Evolutionary conservation across 2,113 vertebrate genomes (phyloP).

Genomic region (Antechinus stuartii): DNA sequence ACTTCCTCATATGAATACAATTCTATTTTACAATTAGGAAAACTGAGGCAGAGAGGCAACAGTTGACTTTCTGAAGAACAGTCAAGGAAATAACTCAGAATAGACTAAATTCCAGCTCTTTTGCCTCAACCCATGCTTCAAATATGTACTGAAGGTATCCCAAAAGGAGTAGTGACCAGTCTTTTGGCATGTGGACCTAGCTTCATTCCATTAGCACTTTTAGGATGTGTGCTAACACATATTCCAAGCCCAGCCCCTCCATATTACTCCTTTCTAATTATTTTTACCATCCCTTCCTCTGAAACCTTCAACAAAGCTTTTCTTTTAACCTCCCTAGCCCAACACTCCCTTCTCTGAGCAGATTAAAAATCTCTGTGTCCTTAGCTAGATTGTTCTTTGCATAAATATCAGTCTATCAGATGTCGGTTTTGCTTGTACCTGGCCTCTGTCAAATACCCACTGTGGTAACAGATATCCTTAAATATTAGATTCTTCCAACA

Average conservation of each 20-base stretch:
- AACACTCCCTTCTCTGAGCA: background rate
- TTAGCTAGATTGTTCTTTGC: background rate
- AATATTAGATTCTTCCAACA: background rate
- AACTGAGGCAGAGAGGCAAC: background rate
- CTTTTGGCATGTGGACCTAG: background rate
- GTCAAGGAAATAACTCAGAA: background rate
- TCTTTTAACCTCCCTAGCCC: background rate
- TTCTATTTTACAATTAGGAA: background rate
- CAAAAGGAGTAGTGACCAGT: background rate
- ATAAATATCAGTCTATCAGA: background rate
- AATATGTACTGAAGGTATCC: background rate
- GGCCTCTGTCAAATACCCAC: background rate
- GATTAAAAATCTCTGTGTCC: background rate
- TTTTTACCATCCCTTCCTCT: background rate
- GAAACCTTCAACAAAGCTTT: background rate
- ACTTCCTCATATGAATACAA: background rate
- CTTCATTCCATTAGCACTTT: background rate
- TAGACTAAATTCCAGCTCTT: background rate
- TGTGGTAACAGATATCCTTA: background rate
- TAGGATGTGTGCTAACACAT: background rate
- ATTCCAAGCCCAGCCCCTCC: background rate
- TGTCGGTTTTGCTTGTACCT: background rate
- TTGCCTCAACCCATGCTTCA: background rate
- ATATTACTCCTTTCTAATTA: background rate
- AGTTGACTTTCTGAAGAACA: background rate